Evolutionary conservation across 2,888 invertebrate genomes (phyloP).

Genomic region (Tetrapedia diversipes): DNA sequence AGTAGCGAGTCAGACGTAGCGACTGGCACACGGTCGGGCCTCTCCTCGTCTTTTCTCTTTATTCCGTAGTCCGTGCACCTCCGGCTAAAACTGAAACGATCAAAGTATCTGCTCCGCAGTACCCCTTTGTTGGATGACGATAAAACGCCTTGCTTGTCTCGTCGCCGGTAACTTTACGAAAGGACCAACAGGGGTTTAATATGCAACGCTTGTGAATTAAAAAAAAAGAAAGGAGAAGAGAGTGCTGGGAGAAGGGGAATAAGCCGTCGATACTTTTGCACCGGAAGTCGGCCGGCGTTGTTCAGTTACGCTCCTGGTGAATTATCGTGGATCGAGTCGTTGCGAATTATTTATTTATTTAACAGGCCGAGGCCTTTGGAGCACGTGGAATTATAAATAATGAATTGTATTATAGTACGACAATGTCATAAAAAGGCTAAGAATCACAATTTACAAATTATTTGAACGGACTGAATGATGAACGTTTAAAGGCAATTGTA

Average conservation of each 20-base stretch:
- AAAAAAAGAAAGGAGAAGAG: slow-evolving; percentile 19
- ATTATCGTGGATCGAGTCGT: no score
- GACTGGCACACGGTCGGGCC: slow-evolving; percentile 42
- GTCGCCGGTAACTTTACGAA: slow-evolving; percentile 32
- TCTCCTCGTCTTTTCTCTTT: slow-evolving; percentile 53
- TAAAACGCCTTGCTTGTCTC: slow-evolving; percentile 40
- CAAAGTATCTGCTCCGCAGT: slow-evolving; percentile 48
- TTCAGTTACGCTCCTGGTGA: slow-evolving; percentile 2
- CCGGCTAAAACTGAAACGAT: slow-evolving; percentile 71
- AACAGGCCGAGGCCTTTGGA: no score
- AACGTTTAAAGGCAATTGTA: no score
- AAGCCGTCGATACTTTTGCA: background rate
- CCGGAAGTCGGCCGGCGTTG: background rate
- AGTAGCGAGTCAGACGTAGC: slow-evolving; percentile 70
- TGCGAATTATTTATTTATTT: no score
- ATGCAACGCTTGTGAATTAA: slow-evolving; percentile 3
- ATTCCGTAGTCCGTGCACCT: slow-evolving; percentile 50
- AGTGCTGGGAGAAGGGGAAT: no score
- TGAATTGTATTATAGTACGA: no score
- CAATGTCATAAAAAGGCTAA: no score
- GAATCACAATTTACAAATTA: no score
- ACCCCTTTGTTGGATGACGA: slow-evolving; percentile 50
- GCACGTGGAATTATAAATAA: no score
- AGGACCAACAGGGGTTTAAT: slow-evolving; percentile 12
- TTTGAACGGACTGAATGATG: no score